Evolutionary conservation across 2,888 invertebrate species (phyloP).

Genomic region (Chymomyza caudatula): DNA sequence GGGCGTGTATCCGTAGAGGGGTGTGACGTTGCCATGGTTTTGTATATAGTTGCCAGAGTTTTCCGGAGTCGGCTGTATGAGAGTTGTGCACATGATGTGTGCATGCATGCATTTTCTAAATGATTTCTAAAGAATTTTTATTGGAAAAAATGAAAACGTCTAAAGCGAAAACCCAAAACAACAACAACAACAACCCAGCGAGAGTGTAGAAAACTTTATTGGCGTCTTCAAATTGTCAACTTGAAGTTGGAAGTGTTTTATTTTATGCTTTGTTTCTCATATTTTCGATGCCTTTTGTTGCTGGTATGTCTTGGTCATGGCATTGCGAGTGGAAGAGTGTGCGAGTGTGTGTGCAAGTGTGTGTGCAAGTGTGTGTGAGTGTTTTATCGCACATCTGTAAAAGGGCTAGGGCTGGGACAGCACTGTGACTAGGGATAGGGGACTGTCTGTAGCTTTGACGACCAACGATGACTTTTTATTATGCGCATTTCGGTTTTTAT

Average conservation of each 20-base stretch:
- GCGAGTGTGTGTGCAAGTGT: too few relatives aligned
- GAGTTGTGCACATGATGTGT: slow-evolving; percentile 52
- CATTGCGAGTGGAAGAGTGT: too few relatives aligned
- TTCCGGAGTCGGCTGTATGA: slow-evolving; percentile 6
- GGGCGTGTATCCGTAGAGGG: neutral
- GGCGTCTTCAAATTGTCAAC: slow-evolving; percentile 67
- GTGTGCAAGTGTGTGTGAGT: neutral
- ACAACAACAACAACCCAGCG: slow-evolving; percentile 7
- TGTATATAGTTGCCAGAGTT: neutral
- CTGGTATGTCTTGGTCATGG: slow-evolving; percentile 45
- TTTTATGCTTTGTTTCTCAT: slow-evolving; percentile 70
- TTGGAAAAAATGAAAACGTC: slow-evolving; percentile 50
- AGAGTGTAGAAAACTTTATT: slow-evolving; percentile 54
- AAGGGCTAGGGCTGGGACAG: slow-evolving; percentile 50
- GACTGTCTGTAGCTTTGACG: slow-evolving; percentile 48
- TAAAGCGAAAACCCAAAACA: slow-evolving; percentile 11
- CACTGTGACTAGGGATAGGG: slow-evolving; percentile 8
- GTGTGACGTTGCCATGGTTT: neutral
- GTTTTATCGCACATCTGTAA: slow-evolving; percentile 55
- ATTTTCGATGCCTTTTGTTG: slow-evolving; percentile 48
- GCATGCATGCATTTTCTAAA: slow-evolving; percentile 67
- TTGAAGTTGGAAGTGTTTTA: slow-evolving; percentile 60
- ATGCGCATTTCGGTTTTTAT: slow-evolving; percentile 67
- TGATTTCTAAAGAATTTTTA: slow-evolving; percentile 66
- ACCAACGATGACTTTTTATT: slow-evolving; percentile 67